Evolutionary conservation across 1,140 invertebrate genomes (phyloP), one percentile per base, ranked within the genome.

Genomic region (Dinothrombium tinctorium): DNA sequence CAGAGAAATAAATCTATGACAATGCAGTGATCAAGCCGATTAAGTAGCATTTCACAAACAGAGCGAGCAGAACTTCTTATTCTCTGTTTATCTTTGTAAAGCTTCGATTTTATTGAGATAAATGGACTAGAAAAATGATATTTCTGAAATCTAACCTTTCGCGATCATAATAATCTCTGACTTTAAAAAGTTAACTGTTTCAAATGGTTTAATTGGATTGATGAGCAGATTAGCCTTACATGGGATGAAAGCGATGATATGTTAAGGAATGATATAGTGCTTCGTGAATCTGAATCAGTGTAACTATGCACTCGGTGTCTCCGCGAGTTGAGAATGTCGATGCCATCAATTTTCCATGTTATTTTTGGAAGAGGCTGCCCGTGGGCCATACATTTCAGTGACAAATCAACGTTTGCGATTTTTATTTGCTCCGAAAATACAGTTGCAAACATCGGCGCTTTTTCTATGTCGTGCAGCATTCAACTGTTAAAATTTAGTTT

Each of bases 381-480:
- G 19, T 33, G 42, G 12, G 51, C 47, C 0, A 41, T 38, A 29
- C 51, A 53, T 22, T 50, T 46, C 4, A 53, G 32, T 9, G 51
- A 50, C 11, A 42, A 17, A 23, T 40, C 12, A 15, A 11, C 24
- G 22, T 19, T 19, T 4, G 19, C 15, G 26, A 48, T 46, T 37
- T 48, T 47, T 6, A 50, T 46, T 42, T 51, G 50, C 9, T 51
- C 50, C 1, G 46, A 41, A 32, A 51, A 51, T 22, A 48, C 40
- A 22, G 41, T 28, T 4, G 41, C 43, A 37, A 51, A 46, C 12
- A 40, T 41, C 8, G 50, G 50, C 33, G 42, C 40, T 40, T 45
- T 33, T 39, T 51, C 50, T 51, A 29, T 20, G 37, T n/a, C n/a
- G n/a, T 37, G 3, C 15, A 12, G n/a, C n/a, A 33, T 26, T 26